Evolutionary conservation across 1,140 invertebrate genomes (phyloP).

Genomic region (Drosophila oshimai): DNA sequence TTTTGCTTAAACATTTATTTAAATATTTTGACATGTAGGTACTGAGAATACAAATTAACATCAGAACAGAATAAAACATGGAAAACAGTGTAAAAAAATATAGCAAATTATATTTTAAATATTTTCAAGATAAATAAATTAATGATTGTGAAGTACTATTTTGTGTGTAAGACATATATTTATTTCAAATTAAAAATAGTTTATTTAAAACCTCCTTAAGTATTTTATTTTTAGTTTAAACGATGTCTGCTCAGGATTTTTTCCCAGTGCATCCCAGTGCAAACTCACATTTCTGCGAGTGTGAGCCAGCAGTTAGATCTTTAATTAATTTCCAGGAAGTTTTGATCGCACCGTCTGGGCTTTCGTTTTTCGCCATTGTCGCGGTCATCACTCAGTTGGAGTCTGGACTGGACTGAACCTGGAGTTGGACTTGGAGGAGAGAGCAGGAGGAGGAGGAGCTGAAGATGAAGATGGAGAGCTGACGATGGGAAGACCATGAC

Average conservation of each 20-base stretch:
- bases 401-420: no score
- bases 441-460: not conserved
- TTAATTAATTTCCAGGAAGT: constrained; percentile 79
- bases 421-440: not conserved
- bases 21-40: no score
- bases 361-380: constrained; percentile 75
- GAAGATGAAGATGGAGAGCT: not conserved
- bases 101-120: not conserved
- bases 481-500: constrained; percentile 28
- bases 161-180: no score
- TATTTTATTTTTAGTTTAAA: no score
- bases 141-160: no score
- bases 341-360: constrained; percentile 63
- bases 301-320: constrained; percentile 55
- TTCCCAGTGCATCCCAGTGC: not conserved
- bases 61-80: no score
- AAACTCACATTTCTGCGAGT: not conserved
- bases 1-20: no score
- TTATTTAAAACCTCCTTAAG: no score
- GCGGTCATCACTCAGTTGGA: constrained; percentile 75
- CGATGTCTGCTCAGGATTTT: not conserved
- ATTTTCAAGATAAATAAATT: no score
- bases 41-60: no score
- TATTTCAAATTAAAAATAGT: no score
- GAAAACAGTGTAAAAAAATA: no score